phyloP scores from a whole-genome alignment of 1,140 invertebrate genomes.

The Steinernema khuongi region DNA sequence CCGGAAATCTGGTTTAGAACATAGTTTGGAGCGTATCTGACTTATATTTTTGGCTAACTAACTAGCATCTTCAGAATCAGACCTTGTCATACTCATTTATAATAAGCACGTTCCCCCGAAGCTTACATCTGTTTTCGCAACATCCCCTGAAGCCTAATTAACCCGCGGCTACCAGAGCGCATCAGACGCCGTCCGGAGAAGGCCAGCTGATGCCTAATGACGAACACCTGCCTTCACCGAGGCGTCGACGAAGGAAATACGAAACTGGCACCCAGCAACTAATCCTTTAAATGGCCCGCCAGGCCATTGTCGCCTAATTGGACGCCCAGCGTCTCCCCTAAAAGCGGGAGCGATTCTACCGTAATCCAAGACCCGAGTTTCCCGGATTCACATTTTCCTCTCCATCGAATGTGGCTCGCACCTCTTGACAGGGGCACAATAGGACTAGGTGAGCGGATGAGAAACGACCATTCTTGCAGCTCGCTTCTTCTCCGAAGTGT shows the following conservation, averaged over 20 bases:
- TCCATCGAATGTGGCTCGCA: background rate
- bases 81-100: too few species aligned
- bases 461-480: background rate
- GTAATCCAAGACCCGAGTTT: background rate
- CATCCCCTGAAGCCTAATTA: too few species aligned
- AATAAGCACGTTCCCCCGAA: too few species aligned
- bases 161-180: too few species aligned
- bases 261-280: constrained; percentile 9
- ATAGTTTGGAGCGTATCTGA: too few species aligned
- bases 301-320: constrained; percentile 13
- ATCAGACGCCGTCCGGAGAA: background rate
- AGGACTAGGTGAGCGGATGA: background rate
- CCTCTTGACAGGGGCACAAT: background rate
- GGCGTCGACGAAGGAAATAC: background rate
- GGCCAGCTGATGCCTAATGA: constrained; percentile 12
- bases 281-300: constrained; percentile 10
- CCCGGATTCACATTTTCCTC: background rate
- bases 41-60: too few species aligned
- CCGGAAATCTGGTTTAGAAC: too few species aligned
- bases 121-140: too few species aligned
- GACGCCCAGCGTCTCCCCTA: background rate
- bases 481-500: background rate
- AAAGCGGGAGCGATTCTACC: background rate
- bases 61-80: too few species aligned
- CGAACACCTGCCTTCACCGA: constrained; percentile 11